phyloP scores from a whole-genome alignment of 92 coral and sea anemone genomes.

The Siderastrea radians region DNA sequence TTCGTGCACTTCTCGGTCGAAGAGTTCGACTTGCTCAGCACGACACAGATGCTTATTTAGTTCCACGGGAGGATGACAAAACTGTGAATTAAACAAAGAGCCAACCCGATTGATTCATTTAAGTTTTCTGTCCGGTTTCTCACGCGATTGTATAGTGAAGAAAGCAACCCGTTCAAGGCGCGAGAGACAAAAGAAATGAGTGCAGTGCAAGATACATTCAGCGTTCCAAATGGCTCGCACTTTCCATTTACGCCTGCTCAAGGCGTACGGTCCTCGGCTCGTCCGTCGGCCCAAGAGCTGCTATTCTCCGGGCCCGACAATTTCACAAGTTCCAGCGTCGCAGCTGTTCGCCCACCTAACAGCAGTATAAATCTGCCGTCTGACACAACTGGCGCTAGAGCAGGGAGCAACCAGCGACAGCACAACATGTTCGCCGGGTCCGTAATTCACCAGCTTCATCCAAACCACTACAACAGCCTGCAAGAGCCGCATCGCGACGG shows the following conservation, averaged over 20 bases:
- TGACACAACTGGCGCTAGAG: constrained; percentile 73
- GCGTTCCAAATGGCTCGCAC: constrained; percentile 76
- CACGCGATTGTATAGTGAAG: constrained; percentile 89
- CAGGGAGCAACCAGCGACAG: constrained; percentile 77
- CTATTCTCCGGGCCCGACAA: constrained; percentile 84
- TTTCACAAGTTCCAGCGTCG: constrained; percentile 65
- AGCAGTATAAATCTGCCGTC: constrained; percentile 69
- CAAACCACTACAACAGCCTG: constrained; percentile 87
- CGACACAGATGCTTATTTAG: constrained; percentile 72
- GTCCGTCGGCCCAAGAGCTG: constrained; percentile 88
- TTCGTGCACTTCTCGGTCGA: constrained; percentile 45
- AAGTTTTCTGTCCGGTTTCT: constrained; percentile 77
- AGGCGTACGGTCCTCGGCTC: constrained; percentile 81
- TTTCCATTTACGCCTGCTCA: constrained; percentile 84
- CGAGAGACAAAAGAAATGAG: constrained; percentile 81
- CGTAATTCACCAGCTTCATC: constrained; percentile 89
- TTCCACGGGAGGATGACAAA: constrained; percentile 76
- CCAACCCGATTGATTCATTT: constrained; percentile 83
- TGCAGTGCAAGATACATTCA: constrained; percentile 83
- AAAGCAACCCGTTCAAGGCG: constrained; percentile 49
- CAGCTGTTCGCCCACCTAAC: constrained; percentile 86
- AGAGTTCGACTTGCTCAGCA: constrained; percentile 64
- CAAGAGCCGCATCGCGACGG: constrained; percentile 93
- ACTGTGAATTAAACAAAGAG: constrained; percentile 89
- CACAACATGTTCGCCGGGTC: constrained; percentile 94